These are phyloP conservation scores for Bradypodion ventrale DNA, from an alignment of 2,797 vertebrate species.

Conservation along the genomic window DNA sequence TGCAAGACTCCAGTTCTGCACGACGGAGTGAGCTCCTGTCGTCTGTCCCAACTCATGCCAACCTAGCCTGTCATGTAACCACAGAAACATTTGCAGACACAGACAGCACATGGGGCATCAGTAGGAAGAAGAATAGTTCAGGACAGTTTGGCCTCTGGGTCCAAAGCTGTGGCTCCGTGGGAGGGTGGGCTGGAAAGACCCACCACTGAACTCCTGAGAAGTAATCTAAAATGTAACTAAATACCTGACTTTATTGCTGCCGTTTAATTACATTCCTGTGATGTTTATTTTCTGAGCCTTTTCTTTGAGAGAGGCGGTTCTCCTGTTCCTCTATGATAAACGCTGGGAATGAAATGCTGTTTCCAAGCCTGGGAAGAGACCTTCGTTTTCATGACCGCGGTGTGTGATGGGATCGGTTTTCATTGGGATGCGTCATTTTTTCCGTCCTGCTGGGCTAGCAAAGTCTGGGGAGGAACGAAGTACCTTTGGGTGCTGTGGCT, in stretches of 20 bases:
- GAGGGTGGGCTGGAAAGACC: neutral
- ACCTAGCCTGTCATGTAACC: too few relatives aligned
- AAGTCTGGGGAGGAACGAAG: neutral
- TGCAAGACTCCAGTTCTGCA: too few relatives aligned
- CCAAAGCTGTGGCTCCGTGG: too few relatives aligned
- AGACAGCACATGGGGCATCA: too few relatives aligned
- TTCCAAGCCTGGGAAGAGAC: neutral
- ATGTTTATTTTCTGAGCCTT: neutral
- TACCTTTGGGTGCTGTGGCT: neutral
- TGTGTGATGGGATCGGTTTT: neutral
- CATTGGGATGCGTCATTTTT: neutral
- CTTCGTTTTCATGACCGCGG: neutral
- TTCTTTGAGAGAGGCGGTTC: too few relatives aligned
- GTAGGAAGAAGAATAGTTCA: too few relatives aligned
- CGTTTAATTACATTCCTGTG: neutral
- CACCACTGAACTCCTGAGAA: neutral
- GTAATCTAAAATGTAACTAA: neutral
- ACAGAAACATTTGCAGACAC: too few relatives aligned
- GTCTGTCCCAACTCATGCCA: too few relatives aligned
- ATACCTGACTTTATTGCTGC: neutral
- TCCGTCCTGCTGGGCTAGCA: neutral
- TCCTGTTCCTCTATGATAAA: neutral
- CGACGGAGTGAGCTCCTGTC: too few relatives aligned
- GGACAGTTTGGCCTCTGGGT: too few relatives aligned
- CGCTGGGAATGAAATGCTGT: neutral